Evolutionary conservation across 2,113 vertebrate genomes (phyloP).

Genomic region (Erythrocercus mccallii): DNA sequence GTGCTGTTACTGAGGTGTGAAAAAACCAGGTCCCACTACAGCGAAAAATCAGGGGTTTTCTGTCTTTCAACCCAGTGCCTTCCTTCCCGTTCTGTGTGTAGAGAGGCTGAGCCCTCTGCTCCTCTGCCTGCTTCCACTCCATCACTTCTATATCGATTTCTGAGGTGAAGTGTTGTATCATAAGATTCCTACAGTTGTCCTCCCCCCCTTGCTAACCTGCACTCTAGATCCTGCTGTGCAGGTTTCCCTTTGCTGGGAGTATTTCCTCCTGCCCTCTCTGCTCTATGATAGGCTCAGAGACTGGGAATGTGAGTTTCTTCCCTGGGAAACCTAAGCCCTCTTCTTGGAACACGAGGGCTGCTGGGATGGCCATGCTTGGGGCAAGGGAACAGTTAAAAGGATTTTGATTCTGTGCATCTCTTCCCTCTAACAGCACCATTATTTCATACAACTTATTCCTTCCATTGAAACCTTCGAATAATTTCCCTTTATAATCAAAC

Average conservation of each 20-base stretch:
- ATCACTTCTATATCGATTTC: background rate
- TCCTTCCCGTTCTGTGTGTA: background rate
- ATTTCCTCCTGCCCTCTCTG: background rate
- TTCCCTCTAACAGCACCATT: background rate
- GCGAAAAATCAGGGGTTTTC: background rate
- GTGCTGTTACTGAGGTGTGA: accelerated
- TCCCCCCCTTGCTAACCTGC: accelerated
- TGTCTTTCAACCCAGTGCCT: background rate
- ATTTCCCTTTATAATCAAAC: constrained; percentile 63
- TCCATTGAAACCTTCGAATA: constrained; percentile 4
- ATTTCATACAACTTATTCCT: constrained; percentile 31
- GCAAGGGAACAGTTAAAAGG: background rate
- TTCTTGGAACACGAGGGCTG: accelerated
- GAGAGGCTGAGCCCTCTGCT: background rate
- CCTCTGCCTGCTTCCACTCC: background rate
- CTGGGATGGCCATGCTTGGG: background rate
- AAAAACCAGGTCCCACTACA: background rate
- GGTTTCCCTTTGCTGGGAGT: background rate
- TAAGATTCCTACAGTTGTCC: background rate
- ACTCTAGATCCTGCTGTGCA: accelerated
- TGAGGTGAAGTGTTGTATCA: background rate
- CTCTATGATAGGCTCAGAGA: background rate
- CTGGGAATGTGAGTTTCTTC: background rate
- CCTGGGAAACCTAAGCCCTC: background rate
- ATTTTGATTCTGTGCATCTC: background rate